Percentiles rank a stretch among this genome's conserved stretches.
Conservation (phyloP, 2,113 vertebrate species). For the Ginglymostoma cirratum region DNA sequence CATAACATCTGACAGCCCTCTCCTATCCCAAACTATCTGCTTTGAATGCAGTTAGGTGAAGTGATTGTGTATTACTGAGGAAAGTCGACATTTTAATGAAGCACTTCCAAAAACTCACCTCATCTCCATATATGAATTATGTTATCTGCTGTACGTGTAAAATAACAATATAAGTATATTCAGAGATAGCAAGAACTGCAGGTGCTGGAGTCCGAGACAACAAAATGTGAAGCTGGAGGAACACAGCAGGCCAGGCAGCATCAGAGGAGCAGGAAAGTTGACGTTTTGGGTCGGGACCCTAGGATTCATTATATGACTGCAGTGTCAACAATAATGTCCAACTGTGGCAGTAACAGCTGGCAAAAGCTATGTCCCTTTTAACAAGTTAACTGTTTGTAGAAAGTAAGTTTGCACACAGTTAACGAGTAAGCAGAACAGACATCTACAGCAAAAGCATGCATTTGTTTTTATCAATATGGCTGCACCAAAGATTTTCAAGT, state of each 20-base stretch:
- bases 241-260: too few relatives aligned
- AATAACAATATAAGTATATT: background rate
- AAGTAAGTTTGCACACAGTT: background rate
- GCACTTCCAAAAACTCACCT: background rate
- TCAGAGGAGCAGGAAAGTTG: too few relatives aligned
- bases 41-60: background rate
- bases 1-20: background rate
- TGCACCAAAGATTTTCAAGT: background rate
- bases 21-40: background rate
- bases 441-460: background rate
- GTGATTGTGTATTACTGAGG: background rate
- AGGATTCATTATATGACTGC: background rate
- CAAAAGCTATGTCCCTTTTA: background rate
- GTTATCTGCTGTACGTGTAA: background rate
- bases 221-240: too few relatives aligned
- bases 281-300: too few relatives aligned
- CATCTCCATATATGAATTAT: background rate
- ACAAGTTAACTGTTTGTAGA: background rate
- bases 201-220: too few relatives aligned
- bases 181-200: too few relatives aligned
- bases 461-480: background rate
- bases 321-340: background rate
- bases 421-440: background rate
- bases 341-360: background rate
- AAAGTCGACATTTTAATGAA: background rate